phyloP scores from a whole-genome alignment of 2,113 vertebrate genomes.

The Micromys minutus region DNA sequence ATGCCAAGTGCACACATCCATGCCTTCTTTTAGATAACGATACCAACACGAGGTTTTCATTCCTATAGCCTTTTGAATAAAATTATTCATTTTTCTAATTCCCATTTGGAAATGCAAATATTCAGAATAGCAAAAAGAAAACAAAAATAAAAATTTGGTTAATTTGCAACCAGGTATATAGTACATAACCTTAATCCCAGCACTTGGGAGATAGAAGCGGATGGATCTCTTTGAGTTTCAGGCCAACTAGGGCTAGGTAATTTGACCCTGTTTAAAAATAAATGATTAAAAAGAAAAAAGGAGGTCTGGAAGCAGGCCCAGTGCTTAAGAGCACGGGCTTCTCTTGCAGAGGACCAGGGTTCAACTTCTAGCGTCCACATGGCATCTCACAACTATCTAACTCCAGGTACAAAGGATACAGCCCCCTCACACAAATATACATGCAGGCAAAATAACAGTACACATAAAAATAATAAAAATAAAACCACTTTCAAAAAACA shows the following conservation, averaged over 20 bases:
- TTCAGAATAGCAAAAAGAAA: conserved; percentile 33
- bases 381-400: background rate
- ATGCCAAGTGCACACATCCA: background rate
- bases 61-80: conserved; percentile 33
- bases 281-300: background rate
- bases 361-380: background rate
- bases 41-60: background rate
- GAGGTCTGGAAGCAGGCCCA: background rate
- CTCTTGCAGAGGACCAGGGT: background rate
- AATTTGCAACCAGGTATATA: background rate
- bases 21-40: conserved; percentile 31
- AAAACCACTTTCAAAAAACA: background rate
- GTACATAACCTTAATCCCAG: background rate
- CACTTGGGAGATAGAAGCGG: background rate
- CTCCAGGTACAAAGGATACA: background rate
- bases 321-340: background rate
- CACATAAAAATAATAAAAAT: background rate
- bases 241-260: background rate
- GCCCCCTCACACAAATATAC: background rate
- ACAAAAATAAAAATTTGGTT: conserved; percentile 30
- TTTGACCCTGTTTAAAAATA: background rate
- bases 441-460: background rate
- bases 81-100: conserved; percentile 26
- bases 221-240: background rate
- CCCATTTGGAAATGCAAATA: conserved; percentile 20